Percentiles rank a stretch among this genome's conserved stretches.
Evolutionary conservation across 2,888 invertebrate genomes (phyloP).

Genomic region (Alviniconcha strummeri): DNA sequence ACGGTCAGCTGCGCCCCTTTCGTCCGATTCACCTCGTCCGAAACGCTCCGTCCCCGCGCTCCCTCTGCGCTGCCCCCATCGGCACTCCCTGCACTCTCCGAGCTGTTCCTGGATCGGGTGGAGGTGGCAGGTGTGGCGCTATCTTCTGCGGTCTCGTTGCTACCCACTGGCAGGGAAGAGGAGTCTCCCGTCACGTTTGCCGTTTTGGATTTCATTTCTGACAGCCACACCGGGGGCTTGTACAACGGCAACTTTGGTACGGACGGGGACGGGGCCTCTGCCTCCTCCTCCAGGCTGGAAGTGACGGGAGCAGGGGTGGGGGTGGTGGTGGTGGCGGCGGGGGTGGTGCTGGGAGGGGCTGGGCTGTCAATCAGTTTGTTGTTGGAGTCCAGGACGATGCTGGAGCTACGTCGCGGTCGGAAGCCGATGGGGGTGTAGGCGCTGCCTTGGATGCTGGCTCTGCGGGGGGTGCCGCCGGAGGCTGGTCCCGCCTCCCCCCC

Average conservation of each 20-base stretch:
- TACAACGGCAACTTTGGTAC: neutral
- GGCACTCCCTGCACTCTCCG: neutral
- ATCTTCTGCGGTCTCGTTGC: neutral
- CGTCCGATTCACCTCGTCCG: constrained; percentile 2
- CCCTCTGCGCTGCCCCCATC: neutral
- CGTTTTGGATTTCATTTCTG: constrained; percentile 26
- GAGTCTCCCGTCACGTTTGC: neutral
- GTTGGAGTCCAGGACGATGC: constrained; percentile 28
- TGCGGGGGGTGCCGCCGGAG: constrained; percentile 17
- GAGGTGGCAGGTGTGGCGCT: neutral
- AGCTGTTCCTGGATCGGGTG: neutral
- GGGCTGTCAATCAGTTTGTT: constrained; percentile 8
- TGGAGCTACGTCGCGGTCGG: constrained; percentile 27
- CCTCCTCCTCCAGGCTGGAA: neutral
- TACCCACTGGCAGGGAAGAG: neutral
- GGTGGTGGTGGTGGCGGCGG: no score
- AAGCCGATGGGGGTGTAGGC: constrained; percentile 42
- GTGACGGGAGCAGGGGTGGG: neutral
- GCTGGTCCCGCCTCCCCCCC: neutral
- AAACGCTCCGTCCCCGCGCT: neutral
- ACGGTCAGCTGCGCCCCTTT: neutral
- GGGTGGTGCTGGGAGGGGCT: neutral
- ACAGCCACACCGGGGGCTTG: constrained; percentile 21
- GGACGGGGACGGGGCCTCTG: neutral
- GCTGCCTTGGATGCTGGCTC: constrained; percentile 41